phyloP scores from a whole-genome alignment of 2,113 vertebrate genomes.

The Erythrocercus mccallii region DNA sequence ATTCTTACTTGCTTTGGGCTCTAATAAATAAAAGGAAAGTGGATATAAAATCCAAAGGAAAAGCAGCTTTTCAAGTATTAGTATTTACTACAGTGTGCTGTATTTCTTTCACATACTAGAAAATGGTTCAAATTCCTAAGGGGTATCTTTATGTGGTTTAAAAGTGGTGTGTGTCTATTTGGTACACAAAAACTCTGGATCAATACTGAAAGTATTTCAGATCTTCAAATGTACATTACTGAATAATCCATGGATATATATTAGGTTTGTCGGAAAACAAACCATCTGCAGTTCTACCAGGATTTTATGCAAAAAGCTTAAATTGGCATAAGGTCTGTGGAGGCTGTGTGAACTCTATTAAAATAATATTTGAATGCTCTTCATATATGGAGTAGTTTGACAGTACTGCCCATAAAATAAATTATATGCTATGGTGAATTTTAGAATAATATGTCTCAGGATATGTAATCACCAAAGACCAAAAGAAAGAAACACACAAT shows the following conservation, averaged over 20 bases:
- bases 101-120: conserved; percentile 63
- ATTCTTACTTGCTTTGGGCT: neutral
- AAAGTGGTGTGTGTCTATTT: conserved; percentile 64
- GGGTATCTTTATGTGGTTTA: conserved; percentile 69
- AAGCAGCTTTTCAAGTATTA: conserved; percentile 43
- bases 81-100: conserved; percentile 52
- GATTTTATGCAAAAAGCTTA: conserved; percentile 50
- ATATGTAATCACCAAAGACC: conserved; percentile 25
- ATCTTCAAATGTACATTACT: conserved; percentile 73
- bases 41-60: conserved; percentile 37
- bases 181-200: conserved; percentile 58
- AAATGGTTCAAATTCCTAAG: conserved; percentile 69
- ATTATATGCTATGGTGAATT: conserved; percentile 41
- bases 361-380: conserved; percentile 54
- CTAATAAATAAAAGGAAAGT: conserved; percentile 25
- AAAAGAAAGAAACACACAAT: conserved; percentile 23
- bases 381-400: conserved; percentile 21
- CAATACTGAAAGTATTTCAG: conserved; percentile 71
- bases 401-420: conserved; percentile 47
- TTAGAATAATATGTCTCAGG: conserved; percentile 37
- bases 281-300: conserved; percentile 27
- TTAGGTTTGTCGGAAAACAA: conserved; percentile 47
- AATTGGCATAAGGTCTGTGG: conserved; percentile 31
- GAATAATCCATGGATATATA: conserved; percentile 68
- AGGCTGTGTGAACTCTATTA: conserved; percentile 35